These are phyloP conservation scores for Ochlodes sylvanus DNA, from an alignment of 2,888 invertebrate genomes.

Conservation along the genomic window DNA sequence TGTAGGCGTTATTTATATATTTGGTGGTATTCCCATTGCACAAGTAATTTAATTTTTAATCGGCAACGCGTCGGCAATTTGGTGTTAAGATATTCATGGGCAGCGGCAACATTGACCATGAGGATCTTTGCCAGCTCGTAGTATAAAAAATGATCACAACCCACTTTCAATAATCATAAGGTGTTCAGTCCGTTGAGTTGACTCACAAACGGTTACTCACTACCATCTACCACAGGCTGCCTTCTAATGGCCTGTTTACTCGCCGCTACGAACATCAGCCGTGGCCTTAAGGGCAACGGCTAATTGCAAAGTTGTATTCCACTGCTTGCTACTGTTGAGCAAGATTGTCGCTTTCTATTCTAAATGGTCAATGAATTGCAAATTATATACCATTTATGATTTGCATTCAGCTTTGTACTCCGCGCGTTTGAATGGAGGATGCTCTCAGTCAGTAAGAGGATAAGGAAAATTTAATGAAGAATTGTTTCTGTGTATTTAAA, in stretches of 20 bases:
- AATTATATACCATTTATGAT: background rate
- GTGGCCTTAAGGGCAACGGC: background rate
- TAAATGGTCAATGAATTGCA: background rate
- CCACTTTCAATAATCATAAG: background rate
- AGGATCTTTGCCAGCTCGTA: too few relatives aligned
- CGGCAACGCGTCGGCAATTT: too few relatives aligned
- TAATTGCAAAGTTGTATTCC: background rate
- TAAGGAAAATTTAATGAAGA: constrained; percentile 6
- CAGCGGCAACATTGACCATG: too few relatives aligned
- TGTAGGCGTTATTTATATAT: too few relatives aligned
- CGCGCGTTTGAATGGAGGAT: background rate
- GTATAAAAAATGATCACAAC: too few relatives aligned
- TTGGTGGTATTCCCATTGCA: too few relatives aligned
- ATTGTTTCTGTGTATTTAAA: background rate
- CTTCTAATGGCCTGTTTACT: constrained; percentile 31
- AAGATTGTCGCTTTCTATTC: background rate
- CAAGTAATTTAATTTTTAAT: too few relatives aligned
- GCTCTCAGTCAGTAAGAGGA: background rate
- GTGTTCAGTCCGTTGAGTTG: constrained; percentile 3
- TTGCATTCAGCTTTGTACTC: background rate
- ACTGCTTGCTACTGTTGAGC: background rate
- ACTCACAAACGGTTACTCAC: constrained; percentile 31
- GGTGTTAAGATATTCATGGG: too few relatives aligned
- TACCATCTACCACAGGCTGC: constrained; percentile 20
- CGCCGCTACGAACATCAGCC: background rate